Base-by-base conservation (phyloP, 2,888 invertebrate species). In the Sarcophaga carnaria region DNA sequence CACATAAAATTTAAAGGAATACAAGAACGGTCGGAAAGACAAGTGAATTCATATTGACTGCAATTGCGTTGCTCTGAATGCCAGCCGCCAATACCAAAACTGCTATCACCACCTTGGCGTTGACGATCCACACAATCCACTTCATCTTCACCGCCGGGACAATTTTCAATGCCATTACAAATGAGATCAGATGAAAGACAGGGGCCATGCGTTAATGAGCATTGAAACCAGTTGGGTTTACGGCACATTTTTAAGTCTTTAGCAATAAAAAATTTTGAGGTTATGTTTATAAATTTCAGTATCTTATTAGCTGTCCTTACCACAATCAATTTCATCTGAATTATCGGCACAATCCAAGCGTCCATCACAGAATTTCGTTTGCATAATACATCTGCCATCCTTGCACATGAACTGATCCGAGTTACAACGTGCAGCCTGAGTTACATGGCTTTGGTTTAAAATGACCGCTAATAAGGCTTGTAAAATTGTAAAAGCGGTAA, bases 111-210 rank as follows among this genome's bases (percentile, higher is more conserved):
- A 37, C 8, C 37, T 8, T 8, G 6, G 8, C 90, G 64, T 4
- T 45, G 45, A 5, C n/a, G 49, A 1, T 80, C 84, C 2, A 88
- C 89, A 71, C 93, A 93, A 59, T 91, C 79, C 17, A 88, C 69
- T 89, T 96, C 96, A 90, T 96, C 96, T 84, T 95, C 95, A 3
- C 94, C 95, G 90, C 96, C 96, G 0, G 94, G 93, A 89, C 96
- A 96, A 90, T 96, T 96, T 0, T 93, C 92, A 72, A 94, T 94
- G 17, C 95, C 95, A 93, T 97, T 96, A 93, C 97, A 97, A 5
- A 96, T 94, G 95, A 96, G 96, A 8, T 94, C 91, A 69, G 93
- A 92, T 0, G 96, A 96, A 85, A 98, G 95, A 93, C 98, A 98
- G 54, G 95, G 94, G 17, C 92, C 92, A 22, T 95, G 95, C 74